A percentile compares a stretch with the other conserved stretches of the same genome.
phyloP scores from a whole-genome alignment of 1,140 invertebrate genomes.

The Monomorium pharaonis region DNA sequence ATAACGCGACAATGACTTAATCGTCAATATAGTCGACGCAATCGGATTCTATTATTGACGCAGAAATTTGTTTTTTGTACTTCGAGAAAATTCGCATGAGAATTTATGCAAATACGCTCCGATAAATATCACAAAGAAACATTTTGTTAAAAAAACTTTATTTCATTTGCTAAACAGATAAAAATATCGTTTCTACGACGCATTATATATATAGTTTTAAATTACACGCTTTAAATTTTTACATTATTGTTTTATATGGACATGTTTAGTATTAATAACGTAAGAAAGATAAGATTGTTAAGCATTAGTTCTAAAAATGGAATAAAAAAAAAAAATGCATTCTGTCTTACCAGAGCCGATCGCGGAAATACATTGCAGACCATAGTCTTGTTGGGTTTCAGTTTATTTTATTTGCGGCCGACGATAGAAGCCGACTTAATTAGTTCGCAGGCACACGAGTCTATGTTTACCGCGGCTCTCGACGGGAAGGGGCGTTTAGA shows the following conservation, averaged over 20 bases:
- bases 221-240: not conserved
- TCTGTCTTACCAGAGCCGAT: not conserved
- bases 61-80: not conserved
- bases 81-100: not conserved
- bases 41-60: not conserved
- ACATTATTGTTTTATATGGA: not conserved
- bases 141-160: not conserved
- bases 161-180: not conserved
- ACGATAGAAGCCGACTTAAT: constrained; percentile 38
- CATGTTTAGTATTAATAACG: not conserved
- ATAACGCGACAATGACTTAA: constrained; percentile 39
- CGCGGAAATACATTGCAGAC: not conserved
- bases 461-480: constrained; percentile 41
- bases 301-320: not conserved
- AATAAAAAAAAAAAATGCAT: not conserved
- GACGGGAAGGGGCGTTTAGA: constrained; percentile 17
- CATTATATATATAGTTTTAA: not conserved
- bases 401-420: constrained; percentile 34
- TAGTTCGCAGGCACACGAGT: constrained; percentile 42
- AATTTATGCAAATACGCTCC: not conserved
- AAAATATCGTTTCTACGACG: not conserved
- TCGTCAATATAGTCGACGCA: constrained; percentile 25
- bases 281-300: not conserved
- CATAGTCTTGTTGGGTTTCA: not conserved
- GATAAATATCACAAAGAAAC: not conserved